A percentile compares a stretch with the other conserved stretches of the same genome.
Conservation (phyloP, 2,113 vertebrate genomes). For the Oncorhynchus gorbuscha region DNA sequence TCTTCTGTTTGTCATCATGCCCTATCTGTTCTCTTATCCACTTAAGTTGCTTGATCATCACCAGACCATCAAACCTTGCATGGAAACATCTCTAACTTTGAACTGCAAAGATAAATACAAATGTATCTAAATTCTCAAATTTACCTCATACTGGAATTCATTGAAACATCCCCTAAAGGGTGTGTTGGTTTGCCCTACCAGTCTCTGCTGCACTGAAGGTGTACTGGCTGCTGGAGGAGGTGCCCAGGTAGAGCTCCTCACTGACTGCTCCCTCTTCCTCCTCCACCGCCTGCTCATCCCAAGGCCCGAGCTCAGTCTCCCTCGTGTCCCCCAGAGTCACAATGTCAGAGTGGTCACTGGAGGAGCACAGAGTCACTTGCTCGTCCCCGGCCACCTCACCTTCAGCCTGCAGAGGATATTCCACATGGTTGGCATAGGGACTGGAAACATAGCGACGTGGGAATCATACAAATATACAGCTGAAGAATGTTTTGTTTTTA, state of each 20-base stretch:
- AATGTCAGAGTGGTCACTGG: slow-evolving; percentile 94
- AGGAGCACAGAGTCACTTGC: slow-evolving; percentile 72
- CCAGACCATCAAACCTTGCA: neutral
- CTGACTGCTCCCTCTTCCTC: slow-evolving; percentile 50
- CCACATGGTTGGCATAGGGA: neutral
- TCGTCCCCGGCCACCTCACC: slow-evolving; percentile 65
- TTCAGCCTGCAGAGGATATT: slow-evolving; percentile 55
- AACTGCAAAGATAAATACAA: neutral
- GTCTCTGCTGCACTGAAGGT: slow-evolving; percentile 85
- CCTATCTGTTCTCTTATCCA: neutral
- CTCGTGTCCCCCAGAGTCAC: slow-evolving; percentile 84
- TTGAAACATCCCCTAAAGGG: no score
- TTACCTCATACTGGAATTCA: no score
- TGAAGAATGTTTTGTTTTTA: neutral
- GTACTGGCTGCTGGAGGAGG: slow-evolving; percentile 93
- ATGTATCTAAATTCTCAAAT: neutral
- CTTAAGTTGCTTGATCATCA: neutral
- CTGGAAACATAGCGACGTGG: neutral
- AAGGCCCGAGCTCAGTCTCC: slow-evolving; percentile 68
- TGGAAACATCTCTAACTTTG: neutral
- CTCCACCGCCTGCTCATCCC: slow-evolving; percentile 67
- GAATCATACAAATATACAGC: neutral
- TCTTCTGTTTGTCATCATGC: neutral
- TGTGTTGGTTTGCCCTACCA: slow-evolving; percentile 70
- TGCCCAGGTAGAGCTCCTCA: slow-evolving; percentile 84